Conservation (phyloP, 2,113 vertebrate genomes). For the Neogobius melanostomus region DNA sequence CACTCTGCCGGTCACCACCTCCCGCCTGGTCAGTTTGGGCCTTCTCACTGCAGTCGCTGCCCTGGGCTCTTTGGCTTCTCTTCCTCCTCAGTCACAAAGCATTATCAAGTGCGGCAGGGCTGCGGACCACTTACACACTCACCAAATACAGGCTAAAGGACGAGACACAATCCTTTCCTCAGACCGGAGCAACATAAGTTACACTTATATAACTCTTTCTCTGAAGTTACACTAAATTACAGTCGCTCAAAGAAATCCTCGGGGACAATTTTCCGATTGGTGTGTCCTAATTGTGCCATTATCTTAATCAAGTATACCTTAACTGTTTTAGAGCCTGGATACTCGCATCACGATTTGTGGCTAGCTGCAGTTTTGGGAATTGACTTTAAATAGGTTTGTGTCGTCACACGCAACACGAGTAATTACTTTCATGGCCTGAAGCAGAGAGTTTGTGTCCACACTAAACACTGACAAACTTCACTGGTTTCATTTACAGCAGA, state of each 20-base stretch:
- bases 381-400: neutral
- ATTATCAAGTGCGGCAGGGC: neutral
- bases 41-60: neutral
- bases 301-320: constrained; percentile 6
- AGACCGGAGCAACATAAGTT: neutral
- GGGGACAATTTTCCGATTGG: neutral
- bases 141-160: neutral
- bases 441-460: neutral
- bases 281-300: constrained; percentile 5
- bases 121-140: constrained; percentile 1
- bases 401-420: neutral
- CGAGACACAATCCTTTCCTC: neutral
- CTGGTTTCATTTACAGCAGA: neutral
- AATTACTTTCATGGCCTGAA: neutral
- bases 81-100: neutral
- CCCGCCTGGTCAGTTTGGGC: neutral
- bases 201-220: too few relatives aligned
- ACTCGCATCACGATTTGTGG: neutral
- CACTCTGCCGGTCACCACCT: constrained; percentile 24
- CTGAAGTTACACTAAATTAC: neutral
- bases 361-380: neutral
- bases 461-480: neutral
- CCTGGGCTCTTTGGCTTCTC: constrained; percentile 6
- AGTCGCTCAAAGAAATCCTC: neutral
- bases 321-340: neutral